Evolutionary conservation across 2,888 invertebrate species (phyloP), one percentile per base, ranked within the genome.

Genomic region (Barypeithes pellucidus): DNA sequence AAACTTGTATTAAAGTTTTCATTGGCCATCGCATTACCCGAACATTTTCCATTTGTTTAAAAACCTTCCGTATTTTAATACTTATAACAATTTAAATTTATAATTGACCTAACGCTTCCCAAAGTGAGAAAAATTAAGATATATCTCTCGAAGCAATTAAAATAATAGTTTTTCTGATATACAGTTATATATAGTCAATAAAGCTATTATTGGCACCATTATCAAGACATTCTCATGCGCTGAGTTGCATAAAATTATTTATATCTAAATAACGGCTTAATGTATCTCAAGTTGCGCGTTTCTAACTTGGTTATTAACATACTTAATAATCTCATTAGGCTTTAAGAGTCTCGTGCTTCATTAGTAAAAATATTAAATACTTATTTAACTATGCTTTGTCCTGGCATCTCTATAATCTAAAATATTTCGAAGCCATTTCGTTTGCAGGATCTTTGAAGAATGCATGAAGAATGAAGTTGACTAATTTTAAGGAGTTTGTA

Each of bases 161-260:
- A 62, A 62, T 62, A 69, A 69, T 69, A 54, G 62, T 14, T 60
- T 50, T 14, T 33, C 68, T 50, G 52, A 68, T 68, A 61, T 50
- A 60, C 60, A 68, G 68, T 61, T 68, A n/a, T n/a, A n/a, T n/a
- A n/a, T n/a, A 67, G 59, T 22, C 60, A 60, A 68, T 68, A 68
- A 41, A 60, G 61, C 61, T 18, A 47, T 61, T 60, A 68, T 60
- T 60, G 57, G 16, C 8, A 24, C 41, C 57, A 67, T 67, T 67
- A 67, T 16, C 43, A 45, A 43, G 12, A 16, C 11, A 57, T 33
- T 57, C 18, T 22, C 33, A 16, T 33, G 5, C 54, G 33, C 16
- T 57, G 8, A 24, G 33, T 57, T 33, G 54, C 54, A 57, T 57
- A 36, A 18, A 57, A 33, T 57, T 57, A 57, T 33, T 33, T 14